These are phyloP conservation scores for Neelides sp. DNA, from an alignment of 1,140 invertebrate species.

Conservation along the genomic window DNA sequence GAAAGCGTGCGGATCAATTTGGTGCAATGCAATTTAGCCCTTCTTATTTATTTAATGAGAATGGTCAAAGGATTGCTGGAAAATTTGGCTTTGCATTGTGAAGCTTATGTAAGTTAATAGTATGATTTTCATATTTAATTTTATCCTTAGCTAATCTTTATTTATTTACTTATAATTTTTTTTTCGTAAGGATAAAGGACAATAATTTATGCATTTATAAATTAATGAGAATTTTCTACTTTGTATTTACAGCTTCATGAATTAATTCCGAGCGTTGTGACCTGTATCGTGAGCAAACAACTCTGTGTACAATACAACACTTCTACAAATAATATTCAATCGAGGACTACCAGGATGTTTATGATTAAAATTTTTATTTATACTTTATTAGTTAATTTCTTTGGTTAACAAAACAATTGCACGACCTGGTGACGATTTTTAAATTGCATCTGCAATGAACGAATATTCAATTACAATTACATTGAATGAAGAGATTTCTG, in stretches of 20 bases:
- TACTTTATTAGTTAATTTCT: too few relatives aligned
- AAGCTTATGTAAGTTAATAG: constrained; percentile 84
- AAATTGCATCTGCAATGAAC: too few relatives aligned
- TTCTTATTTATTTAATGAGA: constrained; percentile 96
- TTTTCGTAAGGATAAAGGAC: too few relatives aligned
- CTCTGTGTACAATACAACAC: constrained; percentile 94
- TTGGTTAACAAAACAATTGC: too few relatives aligned
- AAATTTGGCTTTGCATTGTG: constrained; percentile 88
- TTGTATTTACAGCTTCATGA: constrained; percentile 89
- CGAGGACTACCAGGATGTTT: constrained; percentile 73
- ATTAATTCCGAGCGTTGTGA: constrained; percentile 87
- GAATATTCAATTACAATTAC: too few relatives aligned
- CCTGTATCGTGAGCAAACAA: constrained; percentile 93
- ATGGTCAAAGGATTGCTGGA: constrained; percentile 94
- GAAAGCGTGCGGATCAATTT: constrained; percentile 98
- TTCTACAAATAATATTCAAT: constrained; percentile 90
- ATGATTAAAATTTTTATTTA: too few relatives aligned
- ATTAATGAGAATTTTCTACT: too few relatives aligned
- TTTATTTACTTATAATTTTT: too few relatives aligned
- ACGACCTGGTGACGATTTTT: too few relatives aligned
- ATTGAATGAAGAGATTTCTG: too few relatives aligned
- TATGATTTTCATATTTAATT: neutral
- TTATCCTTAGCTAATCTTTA: neutral
- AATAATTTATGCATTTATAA: too few relatives aligned
- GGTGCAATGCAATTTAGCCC: constrained; percentile 92